A percentile compares a stretch with the other conserved stretches of the same genome.
These are phyloP conservation scores for Spodoptera picta DNA, from an alignment of 2,888 invertebrate genomes.

Conservation along the genomic window DNA sequence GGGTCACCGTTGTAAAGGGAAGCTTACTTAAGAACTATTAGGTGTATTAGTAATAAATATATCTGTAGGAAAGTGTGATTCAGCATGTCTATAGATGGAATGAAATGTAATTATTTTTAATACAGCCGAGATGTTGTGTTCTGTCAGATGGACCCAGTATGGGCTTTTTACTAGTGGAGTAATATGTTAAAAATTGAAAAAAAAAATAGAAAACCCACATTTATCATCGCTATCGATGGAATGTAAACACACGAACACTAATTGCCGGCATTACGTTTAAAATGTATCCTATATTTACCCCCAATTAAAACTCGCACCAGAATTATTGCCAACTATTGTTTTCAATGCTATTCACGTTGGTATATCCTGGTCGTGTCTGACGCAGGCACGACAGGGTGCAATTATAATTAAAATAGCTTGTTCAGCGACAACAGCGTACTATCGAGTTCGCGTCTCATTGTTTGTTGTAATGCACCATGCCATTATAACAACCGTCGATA, in stretches of 20 bases:
- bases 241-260: slow-evolving; percentile 31
- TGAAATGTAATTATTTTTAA: too few relatives aligned
- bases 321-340: slow-evolving; percentile 56
- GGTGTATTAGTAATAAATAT: too few relatives aligned
- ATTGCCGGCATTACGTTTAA: slow-evolving; percentile 37
- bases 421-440: slow-evolving; percentile 56
- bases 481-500: slow-evolving; percentile 59
- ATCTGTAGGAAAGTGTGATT: too few relatives aligned
- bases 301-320: slow-evolving; percentile 48
- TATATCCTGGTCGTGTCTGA: slow-evolving; percentile 58
- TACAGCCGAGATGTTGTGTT: too few relatives aligned
- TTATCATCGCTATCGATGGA: slow-evolving; percentile 6
- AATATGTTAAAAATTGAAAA: background rate
- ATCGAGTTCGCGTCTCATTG: slow-evolving; percentile 65
- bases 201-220: background rate
- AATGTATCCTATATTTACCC: slow-evolving; percentile 46
- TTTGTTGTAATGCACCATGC: slow-evolving; percentile 68
- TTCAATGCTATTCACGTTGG: slow-evolving; percentile 51
- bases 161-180: too few relatives aligned
- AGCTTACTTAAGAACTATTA: slow-evolving; percentile 15
- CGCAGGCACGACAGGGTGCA: slow-evolving; percentile 66
- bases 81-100: too few relatives aligned
- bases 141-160: too few relatives aligned
- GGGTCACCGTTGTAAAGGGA: background rate
- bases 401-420: slow-evolving; percentile 69